Base-by-base conservation (phyloP, 2,113 vertebrate species). In the Coreoperca whiteheadi region DNA sequence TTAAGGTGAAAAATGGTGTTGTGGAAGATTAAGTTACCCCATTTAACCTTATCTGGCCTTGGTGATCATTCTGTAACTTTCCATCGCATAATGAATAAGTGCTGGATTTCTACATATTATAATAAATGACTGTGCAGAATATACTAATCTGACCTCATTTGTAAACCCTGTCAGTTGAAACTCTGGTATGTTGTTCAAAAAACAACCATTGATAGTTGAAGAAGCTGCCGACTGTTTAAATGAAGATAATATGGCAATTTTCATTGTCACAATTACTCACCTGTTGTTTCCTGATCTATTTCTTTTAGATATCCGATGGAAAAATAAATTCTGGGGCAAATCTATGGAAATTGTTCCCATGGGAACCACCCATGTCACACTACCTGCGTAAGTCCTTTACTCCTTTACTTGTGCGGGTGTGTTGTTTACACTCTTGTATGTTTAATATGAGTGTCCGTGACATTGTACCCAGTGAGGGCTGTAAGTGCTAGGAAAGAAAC, bases 321-420 rank as follows among this genome's bases (percentile, higher is more conserved):
- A 99, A 96, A 99, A 99, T 91, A 99, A 99, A 92, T 99, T 99
- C 95, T 99, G 98, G 98, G 98, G 98, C 0, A 99, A 99, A 94
- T 99, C 98, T 87, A 98, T 99, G 97, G 98, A 99, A 95, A 99
- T 99, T 10, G 97, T 99, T 93, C 98, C 98, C 77, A 93, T 99
- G 86, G 98, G 98, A 92, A 99, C 97, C 88, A 97, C 97, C 7
- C 97, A 99, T 6, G 96, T 98, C 72, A 97, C 95, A 83, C 95
- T 99, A 74, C 97, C 97, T 76, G 94, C 41, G 98, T 98, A 95
- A 97, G 97, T 96, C 53, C 65, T 82, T 72, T 56, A 6, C 18
- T 57, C 4, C 8, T 80, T 28, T 28, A 21, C 3, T 23, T 59
- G 14, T 43, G 65, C 78, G 60, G 16, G 61, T 66, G 71, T 75